Conservation (phyloP, 2,888 invertebrate species). For the Listrodromus nycthemerus region DNA sequence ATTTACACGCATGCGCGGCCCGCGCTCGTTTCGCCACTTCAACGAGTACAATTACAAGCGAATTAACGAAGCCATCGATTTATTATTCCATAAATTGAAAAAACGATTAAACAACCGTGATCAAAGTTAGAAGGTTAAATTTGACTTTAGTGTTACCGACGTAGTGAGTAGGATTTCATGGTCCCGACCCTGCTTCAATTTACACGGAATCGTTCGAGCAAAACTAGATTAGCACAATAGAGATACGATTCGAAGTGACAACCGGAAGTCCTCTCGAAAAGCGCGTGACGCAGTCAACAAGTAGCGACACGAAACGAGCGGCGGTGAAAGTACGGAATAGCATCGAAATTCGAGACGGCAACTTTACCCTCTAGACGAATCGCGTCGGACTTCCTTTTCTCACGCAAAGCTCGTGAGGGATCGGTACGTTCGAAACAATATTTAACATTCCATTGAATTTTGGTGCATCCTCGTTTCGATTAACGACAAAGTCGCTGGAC, state of each 20-base stretch:
- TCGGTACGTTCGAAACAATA: conserved; percentile 65
- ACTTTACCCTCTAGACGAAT: conserved; percentile 19
- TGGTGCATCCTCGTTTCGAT: conserved; percentile 62
- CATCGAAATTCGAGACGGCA: conserved; percentile 12
- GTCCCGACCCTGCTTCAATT: no score
- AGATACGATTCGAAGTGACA: neutral
- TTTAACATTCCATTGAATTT: conserved; percentile 67
- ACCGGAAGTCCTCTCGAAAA: neutral
- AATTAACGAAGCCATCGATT: no score
- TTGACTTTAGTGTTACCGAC: no score
- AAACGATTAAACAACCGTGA: no score
- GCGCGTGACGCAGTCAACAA: neutral
- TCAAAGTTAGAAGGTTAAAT: no score
- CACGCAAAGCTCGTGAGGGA: conserved; percentile 62
- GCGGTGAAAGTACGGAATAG: conserved; percentile 13
- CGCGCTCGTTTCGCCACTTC: no score
- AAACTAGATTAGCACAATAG: neutral
- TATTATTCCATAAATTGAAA: no score
- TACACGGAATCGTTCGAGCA: no score
- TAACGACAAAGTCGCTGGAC: conserved; percentile 14
- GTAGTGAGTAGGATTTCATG: no score
- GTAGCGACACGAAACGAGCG: neutral
- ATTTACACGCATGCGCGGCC: no score
- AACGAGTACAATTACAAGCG: no score
- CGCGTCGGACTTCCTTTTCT: conserved; percentile 69